Evolutionary conservation across 2,113 vertebrate species (phyloP), one percentile per base, ranked within the genome.

Genomic region (Crotalus helleri): DNA sequence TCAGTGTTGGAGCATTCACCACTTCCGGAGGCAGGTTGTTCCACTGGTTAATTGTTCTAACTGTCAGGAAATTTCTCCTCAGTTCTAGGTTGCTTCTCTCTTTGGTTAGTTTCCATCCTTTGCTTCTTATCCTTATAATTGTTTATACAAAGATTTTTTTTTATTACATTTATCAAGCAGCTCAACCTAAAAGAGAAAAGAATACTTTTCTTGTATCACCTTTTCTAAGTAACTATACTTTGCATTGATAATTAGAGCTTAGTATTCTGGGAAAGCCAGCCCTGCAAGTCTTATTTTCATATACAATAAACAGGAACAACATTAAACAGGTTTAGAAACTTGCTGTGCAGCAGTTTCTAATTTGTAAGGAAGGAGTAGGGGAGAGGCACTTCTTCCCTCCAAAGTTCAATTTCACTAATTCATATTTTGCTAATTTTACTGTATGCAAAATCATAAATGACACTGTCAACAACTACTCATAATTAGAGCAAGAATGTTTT

Each of bases 281-380:
- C 4, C 92, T 95, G 95, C 96, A 95, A 95, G 93, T 93, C 93
- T 90, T 88, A 95, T 94, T 95, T 96, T 93, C 29, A 39, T 94
- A 95, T 94, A 92, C 93, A 92, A 92, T 96, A 96, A 88, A 95
- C 53, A 95, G 85, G 90, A 87, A 95, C n/a, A 94, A 95, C 96
- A 74, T 95, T 95, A 92, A 90, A 53, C 55, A 96, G 93, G 96
- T 96, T 94, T 93, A 95, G 94, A 93, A 49, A 94, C 94, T 95
- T 97, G 95, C 93, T 81, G 94, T 92, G 95, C 95, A 96, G 93
- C 91, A 93, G 6, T 91, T 87, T 8, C 92, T 1, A 91, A n/a
- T 94, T 91, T 85, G 90, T 69, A 87, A 86, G 23, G 53, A 92
- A 88, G 26, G 23, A 19, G 33, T 8, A 23, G 3, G 17, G 21